Conservation (phyloP, 2,797 vertebrate genomes). For the Aythya fuligula region DNA sequence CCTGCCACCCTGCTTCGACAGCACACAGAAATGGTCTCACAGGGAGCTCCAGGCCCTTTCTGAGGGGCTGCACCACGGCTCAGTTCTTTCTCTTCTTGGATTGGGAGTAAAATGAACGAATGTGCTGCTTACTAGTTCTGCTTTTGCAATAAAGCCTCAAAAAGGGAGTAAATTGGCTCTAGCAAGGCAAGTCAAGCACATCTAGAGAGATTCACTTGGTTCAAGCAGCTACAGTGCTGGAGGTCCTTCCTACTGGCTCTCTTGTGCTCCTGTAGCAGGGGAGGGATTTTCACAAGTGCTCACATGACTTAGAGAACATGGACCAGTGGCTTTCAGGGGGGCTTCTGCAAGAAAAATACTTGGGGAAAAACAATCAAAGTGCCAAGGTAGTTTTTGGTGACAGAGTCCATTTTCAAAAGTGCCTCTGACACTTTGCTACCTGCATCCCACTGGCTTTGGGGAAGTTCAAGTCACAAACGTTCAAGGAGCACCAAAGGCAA, state of each 20-base stretch:
- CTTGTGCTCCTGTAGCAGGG: background rate
- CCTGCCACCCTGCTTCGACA: background rate
- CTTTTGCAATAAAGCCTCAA: background rate
- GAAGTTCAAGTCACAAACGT: background rate
- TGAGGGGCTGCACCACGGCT: background rate
- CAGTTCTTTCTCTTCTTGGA: background rate
- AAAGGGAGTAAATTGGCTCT: background rate
- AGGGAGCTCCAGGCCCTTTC: background rate
- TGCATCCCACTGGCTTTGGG: background rate
- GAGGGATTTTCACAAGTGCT: background rate
- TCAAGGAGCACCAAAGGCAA: background rate
- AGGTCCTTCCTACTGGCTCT: background rate
- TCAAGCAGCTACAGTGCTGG: too few species aligned
- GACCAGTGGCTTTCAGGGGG: background rate
- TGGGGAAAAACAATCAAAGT: background rate
- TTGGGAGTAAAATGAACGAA: background rate
- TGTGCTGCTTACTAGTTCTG: background rate
- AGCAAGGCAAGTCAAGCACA: background rate
- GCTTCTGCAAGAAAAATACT: background rate
- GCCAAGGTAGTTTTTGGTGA: background rate
- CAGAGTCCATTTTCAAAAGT: background rate
- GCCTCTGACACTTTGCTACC: background rate
- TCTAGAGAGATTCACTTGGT: background rate
- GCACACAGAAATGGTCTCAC: background rate
- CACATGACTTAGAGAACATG: background rate